Evolutionary conservation across 2,113 vertebrate species (phyloP).

Genomic region (Puntigrus tetrazona): DNA sequence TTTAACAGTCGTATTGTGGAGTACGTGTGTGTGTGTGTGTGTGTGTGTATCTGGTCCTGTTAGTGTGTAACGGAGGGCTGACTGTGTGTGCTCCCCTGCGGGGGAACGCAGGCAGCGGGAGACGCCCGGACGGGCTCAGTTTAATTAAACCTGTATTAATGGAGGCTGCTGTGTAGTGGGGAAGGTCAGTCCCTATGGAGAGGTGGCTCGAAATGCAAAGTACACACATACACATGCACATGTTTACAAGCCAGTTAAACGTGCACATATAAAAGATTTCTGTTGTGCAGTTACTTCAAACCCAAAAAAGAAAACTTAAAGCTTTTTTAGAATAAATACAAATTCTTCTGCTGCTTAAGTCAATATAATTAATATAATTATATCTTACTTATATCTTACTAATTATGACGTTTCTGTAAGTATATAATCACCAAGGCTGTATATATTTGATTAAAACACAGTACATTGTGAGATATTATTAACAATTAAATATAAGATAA

Average conservation of each 20-base stretch:
- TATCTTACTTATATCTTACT: not conserved
- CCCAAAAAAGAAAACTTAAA: not conserved
- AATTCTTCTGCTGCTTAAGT: too few relatives aligned
- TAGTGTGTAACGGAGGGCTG: slow-evolving; percentile 65
- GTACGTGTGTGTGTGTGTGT: not conserved
- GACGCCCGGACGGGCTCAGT: slow-evolving; percentile 53
- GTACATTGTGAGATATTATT: not conserved
- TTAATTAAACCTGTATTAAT: slow-evolving; percentile 74
- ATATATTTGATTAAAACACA: not conserved
- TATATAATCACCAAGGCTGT: not conserved
- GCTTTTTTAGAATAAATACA: not conserved
- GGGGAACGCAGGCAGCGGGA: slow-evolving; percentile 48
- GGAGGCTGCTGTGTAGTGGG: slow-evolving; percentile 45
- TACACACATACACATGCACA: not conserved
- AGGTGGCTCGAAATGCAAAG: slow-evolving; percentile 17
- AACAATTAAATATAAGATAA: too few relatives aligned
- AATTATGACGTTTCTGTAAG: not conserved
- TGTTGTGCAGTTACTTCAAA: not conserved
- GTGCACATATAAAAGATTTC: not conserved
- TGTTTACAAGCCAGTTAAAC: not conserved
- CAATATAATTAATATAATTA: not conserved
- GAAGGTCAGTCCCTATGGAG: slow-evolving; percentile 64
- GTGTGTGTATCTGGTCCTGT: not conserved
- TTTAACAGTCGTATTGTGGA: not conserved
- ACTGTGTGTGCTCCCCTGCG: slow-evolving; percentile 64